Evolutionary conservation across 1,140 invertebrate species (phyloP), one percentile per base, ranked within the genome.

Genomic region (Formica exsecta): DNA sequence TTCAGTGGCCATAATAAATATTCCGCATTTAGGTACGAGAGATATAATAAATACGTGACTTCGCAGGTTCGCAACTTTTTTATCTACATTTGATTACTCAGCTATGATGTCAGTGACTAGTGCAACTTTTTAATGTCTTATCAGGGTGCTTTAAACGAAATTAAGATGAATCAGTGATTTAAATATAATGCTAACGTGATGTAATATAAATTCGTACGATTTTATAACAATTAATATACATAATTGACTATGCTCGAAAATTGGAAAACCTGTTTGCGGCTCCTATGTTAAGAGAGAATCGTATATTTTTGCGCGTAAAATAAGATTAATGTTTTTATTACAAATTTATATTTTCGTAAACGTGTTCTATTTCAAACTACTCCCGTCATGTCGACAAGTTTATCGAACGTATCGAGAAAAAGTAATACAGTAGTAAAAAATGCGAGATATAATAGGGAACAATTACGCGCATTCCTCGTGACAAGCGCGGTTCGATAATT

Each of bases 401-500:
- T 6, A 57, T 32, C 1, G 9, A 0, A 25, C 8, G 11, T 51
- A 71, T 29, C 25, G 1, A 71, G 3, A 73, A n/a, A 41, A 81
- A 59, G 8, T 73, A 61, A 73, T 16, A 68, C n/a, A 19, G 4
- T 38, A 19, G 4, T 38, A 68, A 66, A 66, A 79, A 32, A 8
- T 66, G n/a, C 29, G 29, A 66, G 2, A 16, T 11, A 38, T 9
- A 51, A 38, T 19, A 44, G 29, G 5, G 7, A 59, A 29, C 1
- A 25, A 70, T 80, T 41, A 25, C 16, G 7, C 13, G 13, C 8
- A 8, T 36, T 57, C 5, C 13, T 57, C 77, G n/a, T 59, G 25
- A 81, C 66, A 71, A 57, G 22, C 9, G 6, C 25, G 19, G 4
- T 59, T 73, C 6, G 25, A 59, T 70, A 44, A 83, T 61, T 61